A percentile compares a stretch with the other conserved stretches of the same genome.
These are phyloP conservation scores for Proterorhinus semilunaris DNA, from an alignment of 2,113 vertebrate species.

Conservation along the genomic window DNA sequence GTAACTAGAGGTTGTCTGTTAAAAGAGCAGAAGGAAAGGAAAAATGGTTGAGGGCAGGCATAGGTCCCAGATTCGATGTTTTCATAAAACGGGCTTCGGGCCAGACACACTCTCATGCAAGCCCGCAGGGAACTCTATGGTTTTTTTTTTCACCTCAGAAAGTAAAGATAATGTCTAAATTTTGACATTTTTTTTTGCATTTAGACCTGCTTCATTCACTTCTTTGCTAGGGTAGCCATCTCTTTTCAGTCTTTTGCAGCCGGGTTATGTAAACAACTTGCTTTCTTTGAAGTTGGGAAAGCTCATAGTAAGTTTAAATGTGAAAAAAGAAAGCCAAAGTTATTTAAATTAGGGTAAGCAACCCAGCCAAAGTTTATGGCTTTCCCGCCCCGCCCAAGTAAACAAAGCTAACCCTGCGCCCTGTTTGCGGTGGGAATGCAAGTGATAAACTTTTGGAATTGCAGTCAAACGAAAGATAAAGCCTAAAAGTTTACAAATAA, in stretches of 20 bases:
- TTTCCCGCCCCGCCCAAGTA: constrained; percentile 45
- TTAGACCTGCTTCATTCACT: constrained; percentile 11
- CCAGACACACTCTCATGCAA: constrained; percentile 66
- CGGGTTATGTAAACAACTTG: neutral
- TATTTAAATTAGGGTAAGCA: constrained; percentile 58
- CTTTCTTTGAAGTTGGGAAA: neutral
- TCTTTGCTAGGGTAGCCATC: neutral
- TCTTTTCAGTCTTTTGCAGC: neutral
- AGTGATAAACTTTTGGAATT: constrained; percentile 27
- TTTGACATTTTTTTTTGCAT: constrained; percentile 50
- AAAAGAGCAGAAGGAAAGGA: constrained; percentile 67
- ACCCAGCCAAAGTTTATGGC: constrained; percentile 49
- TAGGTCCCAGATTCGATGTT: constrained; percentile 65
- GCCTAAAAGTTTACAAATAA: constrained; percentile 50
- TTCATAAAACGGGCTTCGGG: constrained; percentile 40
- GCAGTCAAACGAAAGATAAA: constrained; percentile 17
- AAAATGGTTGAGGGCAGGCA: constrained; percentile 71
- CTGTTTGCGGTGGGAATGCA: constrained; percentile 26
- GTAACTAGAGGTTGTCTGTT: constrained; percentile 69
- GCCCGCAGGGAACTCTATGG: constrained; percentile 35
- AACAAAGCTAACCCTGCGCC: constrained; percentile 43
- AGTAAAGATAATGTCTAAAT: constrained; percentile 54
- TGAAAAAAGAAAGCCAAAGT: constrained; percentile 63
- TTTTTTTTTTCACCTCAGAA: neutral
- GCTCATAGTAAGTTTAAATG: constrained; percentile 32